Percentiles rank a stretch among this genome's conserved stretches.
These are phyloP conservation scores for Orthonyx spaldingii DNA, from an alignment of 2,113 vertebrate genomes.

Conservation along the genomic window DNA sequence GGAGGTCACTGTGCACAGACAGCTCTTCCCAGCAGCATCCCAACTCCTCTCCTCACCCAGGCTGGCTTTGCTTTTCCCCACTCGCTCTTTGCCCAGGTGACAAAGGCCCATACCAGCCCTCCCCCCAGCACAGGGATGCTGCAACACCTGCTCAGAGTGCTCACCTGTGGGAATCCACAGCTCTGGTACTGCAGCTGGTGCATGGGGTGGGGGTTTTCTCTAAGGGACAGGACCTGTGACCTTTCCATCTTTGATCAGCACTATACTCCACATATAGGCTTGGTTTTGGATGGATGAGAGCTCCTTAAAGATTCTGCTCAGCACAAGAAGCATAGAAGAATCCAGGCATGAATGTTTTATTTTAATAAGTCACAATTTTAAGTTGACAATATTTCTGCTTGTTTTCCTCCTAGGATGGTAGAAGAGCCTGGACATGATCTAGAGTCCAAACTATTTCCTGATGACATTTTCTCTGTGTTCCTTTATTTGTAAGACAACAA, in stretches of 20 bases:
- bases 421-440: not conserved
- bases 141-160: not conserved
- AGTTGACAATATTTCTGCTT: not conserved
- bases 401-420: not conserved
- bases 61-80: not conserved
- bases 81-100: not conserved
- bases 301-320: not conserved
- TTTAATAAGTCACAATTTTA: not conserved
- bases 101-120: fast-evolving
- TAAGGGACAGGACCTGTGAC: not conserved
- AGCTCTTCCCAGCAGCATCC: not conserved
- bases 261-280: fast-evolving
- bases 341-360: not conserved
- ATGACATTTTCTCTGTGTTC: not conserved
- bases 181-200: not conserved
- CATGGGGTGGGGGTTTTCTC: no score
- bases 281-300: not conserved
- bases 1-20: fast-evolving
- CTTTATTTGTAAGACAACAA: constrained; percentile 20
- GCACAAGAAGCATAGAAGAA: not conserved
- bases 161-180: not conserved
- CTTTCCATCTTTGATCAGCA: not conserved
- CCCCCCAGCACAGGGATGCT: fast-evolving
- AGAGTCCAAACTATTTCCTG: not conserved
- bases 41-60: fast-evolving